phyloP scores from a whole-genome alignment of 2,113 vertebrate species.

The Oryctolagus cuniculus region DNA sequence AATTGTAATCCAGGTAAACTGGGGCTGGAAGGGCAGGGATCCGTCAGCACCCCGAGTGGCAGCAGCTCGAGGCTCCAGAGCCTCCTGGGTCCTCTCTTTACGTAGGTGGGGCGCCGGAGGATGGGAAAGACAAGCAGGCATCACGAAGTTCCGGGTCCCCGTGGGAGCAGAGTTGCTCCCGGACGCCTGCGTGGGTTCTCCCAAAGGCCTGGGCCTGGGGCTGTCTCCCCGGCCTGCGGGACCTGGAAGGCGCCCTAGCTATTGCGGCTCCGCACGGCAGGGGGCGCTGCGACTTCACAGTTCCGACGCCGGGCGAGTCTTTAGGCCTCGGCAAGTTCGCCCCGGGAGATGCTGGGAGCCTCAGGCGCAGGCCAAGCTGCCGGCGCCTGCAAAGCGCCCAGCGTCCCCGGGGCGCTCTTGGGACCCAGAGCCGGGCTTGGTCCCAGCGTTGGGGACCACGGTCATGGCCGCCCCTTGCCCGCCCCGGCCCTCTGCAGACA shows the following conservation, averaged over 20 bases:
- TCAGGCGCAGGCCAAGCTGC: background rate
- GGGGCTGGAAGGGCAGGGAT: background rate
- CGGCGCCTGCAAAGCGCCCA: background rate
- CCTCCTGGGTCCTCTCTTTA: background rate
- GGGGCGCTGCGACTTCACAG: slow-evolving; percentile 83
- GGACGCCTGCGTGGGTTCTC: background rate
- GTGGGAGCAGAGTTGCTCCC: background rate
- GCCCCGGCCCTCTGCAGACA: background rate
- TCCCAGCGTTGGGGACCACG: background rate
- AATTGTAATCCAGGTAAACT: background rate
- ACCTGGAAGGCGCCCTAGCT: background rate
- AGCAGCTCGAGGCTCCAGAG: too few species aligned
- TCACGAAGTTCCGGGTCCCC: background rate
- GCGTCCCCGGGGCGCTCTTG: fast-evolving
- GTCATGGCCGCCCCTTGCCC: background rate
- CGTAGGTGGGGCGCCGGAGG: background rate
- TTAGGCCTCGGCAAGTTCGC: background rate
- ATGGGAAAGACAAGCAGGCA: background rate
- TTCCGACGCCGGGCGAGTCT: background rate
- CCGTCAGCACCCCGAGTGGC: background rate
- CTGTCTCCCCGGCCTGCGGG: fast-evolving
- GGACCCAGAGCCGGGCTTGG: background rate
- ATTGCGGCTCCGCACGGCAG: slow-evolving; percentile 68
- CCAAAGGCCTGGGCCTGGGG: fast-evolving
- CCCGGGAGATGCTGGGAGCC: background rate